Percentiles rank a stretch among this genome's conserved stretches.
phyloP scores from a whole-genome alignment of 2,113 vertebrate species.

The Chiloscyllium plagiosum region DNA sequence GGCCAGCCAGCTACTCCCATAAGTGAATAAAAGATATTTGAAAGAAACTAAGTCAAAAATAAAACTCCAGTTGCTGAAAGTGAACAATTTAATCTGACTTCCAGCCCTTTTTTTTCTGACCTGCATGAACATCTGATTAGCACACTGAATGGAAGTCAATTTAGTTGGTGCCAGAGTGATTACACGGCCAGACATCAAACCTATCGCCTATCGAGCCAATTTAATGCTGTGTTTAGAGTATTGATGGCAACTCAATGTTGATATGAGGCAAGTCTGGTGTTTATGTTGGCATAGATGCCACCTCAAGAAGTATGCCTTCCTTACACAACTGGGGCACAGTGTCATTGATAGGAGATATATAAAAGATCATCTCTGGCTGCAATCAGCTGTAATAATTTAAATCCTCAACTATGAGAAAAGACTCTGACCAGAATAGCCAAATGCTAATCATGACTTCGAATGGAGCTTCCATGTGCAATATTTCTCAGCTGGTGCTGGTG shows the following conservation, averaged over 20 bases:
- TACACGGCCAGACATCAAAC: background rate
- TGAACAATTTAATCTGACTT: background rate
- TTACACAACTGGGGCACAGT: background rate
- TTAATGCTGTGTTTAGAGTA: background rate
- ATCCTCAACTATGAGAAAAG: background rate
- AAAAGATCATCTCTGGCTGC: background rate
- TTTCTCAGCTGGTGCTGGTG: background rate
- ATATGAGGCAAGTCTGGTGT: background rate
- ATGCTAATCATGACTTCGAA: background rate
- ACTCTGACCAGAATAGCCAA: background rate
- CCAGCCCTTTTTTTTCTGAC: background rate
- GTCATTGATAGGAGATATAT: background rate
- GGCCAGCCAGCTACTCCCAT: no score
- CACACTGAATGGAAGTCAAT: background rate
- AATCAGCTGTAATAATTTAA: no score
- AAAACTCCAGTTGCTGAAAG: background rate
- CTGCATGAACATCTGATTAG: background rate
- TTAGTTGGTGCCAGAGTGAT: background rate
- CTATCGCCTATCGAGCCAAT: background rate
- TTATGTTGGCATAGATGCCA: background rate
- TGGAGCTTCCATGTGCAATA: background rate
- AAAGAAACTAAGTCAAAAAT: background rate
- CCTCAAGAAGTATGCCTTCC: background rate
- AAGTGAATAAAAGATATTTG: no score
- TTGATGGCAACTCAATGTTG: background rate